These are phyloP conservation scores for Terrapene triunguis DNA, from an alignment of 2,113 vertebrate genomes.

Conservation along the genomic window DNA sequence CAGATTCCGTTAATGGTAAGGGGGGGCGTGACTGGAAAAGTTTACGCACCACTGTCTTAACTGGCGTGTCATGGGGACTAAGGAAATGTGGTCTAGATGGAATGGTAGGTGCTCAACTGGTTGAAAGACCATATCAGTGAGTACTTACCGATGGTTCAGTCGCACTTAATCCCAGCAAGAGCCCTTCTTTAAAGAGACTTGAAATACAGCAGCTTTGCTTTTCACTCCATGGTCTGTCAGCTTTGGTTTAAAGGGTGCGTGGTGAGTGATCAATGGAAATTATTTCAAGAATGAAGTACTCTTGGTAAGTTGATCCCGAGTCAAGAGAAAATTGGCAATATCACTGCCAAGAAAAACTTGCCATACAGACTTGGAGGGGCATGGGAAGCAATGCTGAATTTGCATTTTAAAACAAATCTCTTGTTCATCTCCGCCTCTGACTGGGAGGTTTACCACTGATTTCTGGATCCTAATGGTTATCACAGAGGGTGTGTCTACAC, in stretches of 20 bases:
- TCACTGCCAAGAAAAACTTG: conserved; percentile 58
- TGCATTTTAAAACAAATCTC: conserved; percentile 56
- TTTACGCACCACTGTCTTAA: background rate
- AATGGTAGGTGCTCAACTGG: background rate
- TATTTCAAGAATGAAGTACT: conserved; percentile 57
- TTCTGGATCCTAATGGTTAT: conserved; percentile 9
- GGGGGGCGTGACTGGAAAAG: no score
- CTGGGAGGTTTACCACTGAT: conserved; percentile 39
- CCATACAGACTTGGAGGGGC: background rate
- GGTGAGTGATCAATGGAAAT: conserved; percentile 73
- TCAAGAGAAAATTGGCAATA: conserved; percentile 57
- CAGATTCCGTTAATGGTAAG: no score
- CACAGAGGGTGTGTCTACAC: background rate
- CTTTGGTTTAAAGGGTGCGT: conserved; percentile 45
- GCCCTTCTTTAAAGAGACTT: background rate
- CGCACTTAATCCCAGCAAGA: background rate
- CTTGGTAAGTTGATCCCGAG: conserved; percentile 70
- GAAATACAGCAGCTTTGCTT: conserved; percentile 26
- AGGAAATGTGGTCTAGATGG: no score
- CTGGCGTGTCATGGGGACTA: no score
- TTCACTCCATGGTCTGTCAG: conserved; percentile 37
- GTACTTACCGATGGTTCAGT: no score
- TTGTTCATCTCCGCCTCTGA: conserved; percentile 46
- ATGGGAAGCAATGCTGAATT: conserved; percentile 55
- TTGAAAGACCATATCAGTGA: no score